Base-by-base conservation (phyloP, 2,888 invertebrate genomes). In the Mesorhabditis spiculigera region DNA sequence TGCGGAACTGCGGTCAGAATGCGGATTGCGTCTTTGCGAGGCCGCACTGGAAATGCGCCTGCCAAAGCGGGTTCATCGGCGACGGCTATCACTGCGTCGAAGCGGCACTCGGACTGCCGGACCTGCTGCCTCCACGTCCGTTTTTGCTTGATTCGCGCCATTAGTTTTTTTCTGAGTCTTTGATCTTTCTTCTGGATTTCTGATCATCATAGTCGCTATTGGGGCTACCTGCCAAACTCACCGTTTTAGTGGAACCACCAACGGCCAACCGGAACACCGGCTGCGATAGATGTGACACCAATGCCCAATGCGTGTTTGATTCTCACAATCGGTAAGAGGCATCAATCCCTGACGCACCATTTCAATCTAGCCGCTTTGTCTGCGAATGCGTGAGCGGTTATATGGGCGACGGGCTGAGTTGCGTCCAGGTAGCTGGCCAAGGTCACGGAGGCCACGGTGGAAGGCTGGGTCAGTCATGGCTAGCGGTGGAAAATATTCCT, bases 261-360 rank as follows among this genome's bases (percentile, higher is more conserved):
- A 50, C 58, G n/a, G n/a, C 16, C 58, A n/a, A n/a, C 8, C 8
- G n/a, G n/a, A 10, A 50, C 41, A 73, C 72, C 5, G 78, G 78
- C 4, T 85, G 87, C 71, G 82, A 85, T 65, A 77, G 82, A 66
- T 88, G 88, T 78, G 86, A 87, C 73, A 68, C 76, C 6, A 83
- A 87, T 72, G 88, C 88, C 13, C 82, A 86, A 45, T 88, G 88
- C 80, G 73, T 85, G 4, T 91, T 73, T 79, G 91, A 92, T 75
- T 73, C 80, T 4, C 73, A 73, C 67, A 76, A 77, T 63, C 68
- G 73, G 75, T 72, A 44, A 50, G 62, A 16, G 13, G 8, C n/a
- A 1, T 63, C 3, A 65, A 2, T 5, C 8, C 28, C 42, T 50
- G n/a, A 50, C 8, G 58, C 3, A n/a, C 58, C 43, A 43, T 42